Evolutionary conservation across 2,113 vertebrate species (phyloP).

Genomic region (Balaeniceps rex): DNA sequence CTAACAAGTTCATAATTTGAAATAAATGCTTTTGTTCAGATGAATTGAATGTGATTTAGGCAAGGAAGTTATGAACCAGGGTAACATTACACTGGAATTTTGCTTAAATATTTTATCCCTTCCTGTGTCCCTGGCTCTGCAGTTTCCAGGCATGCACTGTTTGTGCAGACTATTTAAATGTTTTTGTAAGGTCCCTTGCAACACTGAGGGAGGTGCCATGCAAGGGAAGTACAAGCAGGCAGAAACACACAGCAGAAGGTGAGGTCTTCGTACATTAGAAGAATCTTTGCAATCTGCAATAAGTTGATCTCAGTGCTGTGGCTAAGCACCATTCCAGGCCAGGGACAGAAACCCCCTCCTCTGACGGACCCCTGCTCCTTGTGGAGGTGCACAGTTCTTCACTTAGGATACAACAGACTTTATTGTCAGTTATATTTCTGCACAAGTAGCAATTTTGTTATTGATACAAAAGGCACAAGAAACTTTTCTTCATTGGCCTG

Average conservation of each 20-base stretch:
- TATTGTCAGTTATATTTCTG: neutral
- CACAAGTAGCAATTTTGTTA: neutral
- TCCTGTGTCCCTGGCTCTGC: neutral
- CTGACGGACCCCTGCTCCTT: accelerated
- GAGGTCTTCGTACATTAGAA: neutral
- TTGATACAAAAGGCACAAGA: neutral
- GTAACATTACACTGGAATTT: neutral
- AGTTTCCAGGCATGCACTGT: neutral
- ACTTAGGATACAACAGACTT: neutral
- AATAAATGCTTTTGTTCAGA: neutral
- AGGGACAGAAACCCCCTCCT: neutral
- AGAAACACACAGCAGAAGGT: neutral
- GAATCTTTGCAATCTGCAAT: neutral
- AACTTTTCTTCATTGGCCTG: neutral
- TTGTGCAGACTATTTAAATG: neutral
- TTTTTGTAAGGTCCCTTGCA: neutral
- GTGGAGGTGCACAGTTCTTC: neutral
- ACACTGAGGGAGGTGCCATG: neutral
- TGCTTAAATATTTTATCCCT: neutral
- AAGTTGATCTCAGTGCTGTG: neutral
- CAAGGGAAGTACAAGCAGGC: neutral
- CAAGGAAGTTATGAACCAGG: neutral
- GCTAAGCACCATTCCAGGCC: neutral
- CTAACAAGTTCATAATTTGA: neutral
- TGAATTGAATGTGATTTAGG: neutral